Evolutionary conservation across 1,140 invertebrate species (phyloP).

Genomic region (Pogonognathellus flavescens): DNA sequence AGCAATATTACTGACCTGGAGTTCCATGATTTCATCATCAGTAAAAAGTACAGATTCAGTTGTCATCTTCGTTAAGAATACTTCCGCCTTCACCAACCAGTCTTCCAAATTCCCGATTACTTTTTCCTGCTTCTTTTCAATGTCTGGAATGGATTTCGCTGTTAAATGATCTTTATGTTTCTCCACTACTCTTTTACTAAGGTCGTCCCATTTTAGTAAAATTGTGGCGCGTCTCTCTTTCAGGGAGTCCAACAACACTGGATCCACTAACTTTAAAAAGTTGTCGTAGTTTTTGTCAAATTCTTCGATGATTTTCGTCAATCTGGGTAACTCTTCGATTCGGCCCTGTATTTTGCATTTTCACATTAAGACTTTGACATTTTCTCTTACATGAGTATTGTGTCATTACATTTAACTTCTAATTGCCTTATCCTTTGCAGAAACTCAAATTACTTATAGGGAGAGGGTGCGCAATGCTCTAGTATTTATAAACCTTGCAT

Average conservation of each 20-base stretch:
- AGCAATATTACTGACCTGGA: slow-evolving; percentile 51
- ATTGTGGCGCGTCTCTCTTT: slow-evolving; percentile 72
- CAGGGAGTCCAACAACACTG: slow-evolving; percentile 76
- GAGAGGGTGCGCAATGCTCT: too few relatives aligned
- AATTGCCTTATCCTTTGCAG: too few relatives aligned
- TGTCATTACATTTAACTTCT: too few relatives aligned
- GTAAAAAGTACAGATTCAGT: slow-evolving; percentile 80
- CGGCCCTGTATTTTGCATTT: slow-evolving; percentile 48
- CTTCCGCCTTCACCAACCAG: slow-evolving; percentile 72
- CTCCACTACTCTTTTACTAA: slow-evolving; percentile 59
- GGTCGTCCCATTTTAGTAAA: slow-evolving; percentile 69
- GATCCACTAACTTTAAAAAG: slow-evolving; percentile 78
- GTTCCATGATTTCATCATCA: slow-evolving; percentile 73
- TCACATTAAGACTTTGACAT: neutral
- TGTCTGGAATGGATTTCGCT: slow-evolving; percentile 33
- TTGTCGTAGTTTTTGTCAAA: slow-evolving; percentile 71
- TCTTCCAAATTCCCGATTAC: slow-evolving; percentile 70
- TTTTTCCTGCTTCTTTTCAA: slow-evolving; percentile 62
- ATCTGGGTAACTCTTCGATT: slow-evolving; percentile 61
- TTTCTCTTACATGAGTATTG: too few relatives aligned
- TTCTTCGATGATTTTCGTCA: slow-evolving; percentile 62
- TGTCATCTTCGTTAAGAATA: slow-evolving; percentile 74
- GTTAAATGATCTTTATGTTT: slow-evolving; percentile 54
- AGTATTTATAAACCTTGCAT: too few relatives aligned
- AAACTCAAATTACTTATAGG: too few relatives aligned